Percentiles rank a stretch among this genome's conserved stretches.
phyloP scores from a whole-genome alignment of 2,113 vertebrate species.

The Microcebus lehilahytsara region DNA sequence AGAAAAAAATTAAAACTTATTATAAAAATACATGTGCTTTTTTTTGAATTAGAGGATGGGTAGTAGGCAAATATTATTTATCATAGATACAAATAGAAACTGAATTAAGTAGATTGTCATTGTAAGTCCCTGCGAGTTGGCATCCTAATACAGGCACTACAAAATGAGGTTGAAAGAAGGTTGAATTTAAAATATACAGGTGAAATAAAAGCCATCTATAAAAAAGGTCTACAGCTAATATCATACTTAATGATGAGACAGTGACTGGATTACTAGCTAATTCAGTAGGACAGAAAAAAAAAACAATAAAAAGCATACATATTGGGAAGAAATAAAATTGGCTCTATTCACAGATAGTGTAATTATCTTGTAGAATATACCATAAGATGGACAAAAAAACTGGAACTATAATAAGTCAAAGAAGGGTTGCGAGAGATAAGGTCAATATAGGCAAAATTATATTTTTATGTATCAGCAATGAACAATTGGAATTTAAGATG shows the following conservation, averaged over 20 bases:
- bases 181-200: not conserved
- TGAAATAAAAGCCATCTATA: not conserved
- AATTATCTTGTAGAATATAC: too few species aligned
- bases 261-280: not conserved
- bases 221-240: not conserved
- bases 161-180: not conserved
- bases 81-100: not conserved
- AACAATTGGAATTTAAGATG: too few species aligned
- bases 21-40: not conserved
- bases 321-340: too few species aligned
- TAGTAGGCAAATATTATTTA: not conserved
- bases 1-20: constrained; percentile 4
- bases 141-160: not conserved
- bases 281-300: not conserved
- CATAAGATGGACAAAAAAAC: too few species aligned
- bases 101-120: not conserved
- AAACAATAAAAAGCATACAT: not conserved
- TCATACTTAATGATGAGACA: not conserved
- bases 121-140: not conserved
- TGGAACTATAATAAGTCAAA: too few species aligned
- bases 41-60: not conserved
- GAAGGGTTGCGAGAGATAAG: too few species aligned
- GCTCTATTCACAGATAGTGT: too few species aligned
- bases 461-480: too few species aligned
- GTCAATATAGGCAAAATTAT: too few species aligned